Percentiles rank a stretch among this genome's conserved stretches.
These are phyloP conservation scores for Lethocerus indicus DNA, from an alignment of 1,140 invertebrate genomes.

Conservation along the genomic window DNA sequence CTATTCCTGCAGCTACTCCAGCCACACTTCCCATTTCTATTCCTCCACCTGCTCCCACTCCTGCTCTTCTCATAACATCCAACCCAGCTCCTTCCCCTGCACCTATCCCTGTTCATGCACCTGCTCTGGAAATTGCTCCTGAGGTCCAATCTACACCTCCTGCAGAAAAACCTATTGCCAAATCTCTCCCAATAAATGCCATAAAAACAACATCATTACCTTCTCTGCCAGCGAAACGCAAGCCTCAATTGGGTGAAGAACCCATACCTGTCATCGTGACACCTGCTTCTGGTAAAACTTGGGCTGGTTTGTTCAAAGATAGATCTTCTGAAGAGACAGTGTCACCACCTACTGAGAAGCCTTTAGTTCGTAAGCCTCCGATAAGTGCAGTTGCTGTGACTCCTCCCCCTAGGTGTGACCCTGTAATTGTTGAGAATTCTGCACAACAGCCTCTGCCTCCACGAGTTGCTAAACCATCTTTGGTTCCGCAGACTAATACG, in stretches of 20 bases:
- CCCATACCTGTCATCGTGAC: no score
- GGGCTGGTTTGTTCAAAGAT: constrained; percentile 1
- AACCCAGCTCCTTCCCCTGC: background rate
- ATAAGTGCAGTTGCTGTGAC: background rate
- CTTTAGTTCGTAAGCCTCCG: background rate
- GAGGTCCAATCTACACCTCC: background rate
- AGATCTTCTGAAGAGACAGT: background rate
- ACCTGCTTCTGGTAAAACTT: background rate
- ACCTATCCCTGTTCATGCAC: background rate
- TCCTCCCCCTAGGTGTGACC: background rate
- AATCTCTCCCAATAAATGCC: constrained; percentile 6
- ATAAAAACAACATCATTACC: constrained; percentile 6
- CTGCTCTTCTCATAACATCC: background rate
- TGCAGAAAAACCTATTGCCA: constrained; percentile 2
- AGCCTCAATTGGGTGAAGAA: background rate
- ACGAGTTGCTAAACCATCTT: no score
- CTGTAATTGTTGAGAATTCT: no score
- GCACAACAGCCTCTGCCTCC: no score
- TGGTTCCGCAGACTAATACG: no score
- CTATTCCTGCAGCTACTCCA: no score
- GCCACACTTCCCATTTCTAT: no score
- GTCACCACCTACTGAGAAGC: background rate
- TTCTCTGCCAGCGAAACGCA: background rate
- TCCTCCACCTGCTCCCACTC: background rate
- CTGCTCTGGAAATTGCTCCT: background rate